Percentiles rank a stretch among this genome's conserved stretches.
Conservation (phyloP, 2,113 vertebrate genomes). For the Gymnobelideus leadbeateri region DNA sequence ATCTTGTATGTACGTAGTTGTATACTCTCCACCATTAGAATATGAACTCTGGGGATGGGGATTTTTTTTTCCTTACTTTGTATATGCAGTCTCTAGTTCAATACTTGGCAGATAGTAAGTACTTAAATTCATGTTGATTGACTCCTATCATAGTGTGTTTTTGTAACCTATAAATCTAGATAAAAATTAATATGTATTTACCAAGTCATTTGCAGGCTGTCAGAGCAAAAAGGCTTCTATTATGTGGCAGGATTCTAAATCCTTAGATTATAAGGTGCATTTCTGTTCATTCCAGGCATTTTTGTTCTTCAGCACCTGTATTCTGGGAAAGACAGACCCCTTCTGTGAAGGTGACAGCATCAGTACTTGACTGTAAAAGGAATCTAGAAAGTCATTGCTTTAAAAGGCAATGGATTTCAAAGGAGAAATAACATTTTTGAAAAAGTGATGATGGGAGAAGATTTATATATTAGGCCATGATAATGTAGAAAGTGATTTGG, state of each 20-base stretch:
- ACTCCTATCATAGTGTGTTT: neutral
- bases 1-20: neutral
- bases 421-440: neutral
- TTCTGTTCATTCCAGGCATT: neutral
- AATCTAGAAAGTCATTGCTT: conserved; percentile 5
- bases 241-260: neutral
- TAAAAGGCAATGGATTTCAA: neutral
- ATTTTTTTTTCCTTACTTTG: neutral
- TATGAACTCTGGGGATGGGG: neutral
- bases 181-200: neutral
- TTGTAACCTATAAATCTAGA: neutral
- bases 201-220: conserved; percentile 17
- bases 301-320: neutral
- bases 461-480: neutral
- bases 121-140: neutral
- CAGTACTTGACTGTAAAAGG: neutral
- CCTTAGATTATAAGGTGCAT: neutral
- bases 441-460: neutral
- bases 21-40: neutral
- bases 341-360: conserved; percentile 14
- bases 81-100: neutral
- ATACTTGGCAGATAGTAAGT: neutral
- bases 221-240: neutral
- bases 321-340: neutral
- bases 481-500: neutral